Percentiles rank a stretch among this genome's conserved stretches.
Evolutionary conservation across 2,113 vertebrate species (phyloP).

Genomic region (Leuciscus idus): DNA sequence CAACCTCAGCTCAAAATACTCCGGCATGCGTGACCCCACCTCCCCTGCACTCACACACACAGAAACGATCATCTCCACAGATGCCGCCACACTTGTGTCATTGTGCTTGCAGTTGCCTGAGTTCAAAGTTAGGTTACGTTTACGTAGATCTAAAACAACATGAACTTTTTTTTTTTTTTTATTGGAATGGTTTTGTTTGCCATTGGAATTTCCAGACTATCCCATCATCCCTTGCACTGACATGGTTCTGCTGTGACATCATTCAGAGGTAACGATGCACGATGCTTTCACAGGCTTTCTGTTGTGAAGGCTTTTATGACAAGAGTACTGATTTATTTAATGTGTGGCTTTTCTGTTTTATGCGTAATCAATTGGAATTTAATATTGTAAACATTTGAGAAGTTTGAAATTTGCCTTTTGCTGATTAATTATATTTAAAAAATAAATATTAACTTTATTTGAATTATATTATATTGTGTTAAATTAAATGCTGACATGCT

Average conservation of each 20-base stretch:
- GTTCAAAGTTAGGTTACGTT: slow-evolving; percentile 32
- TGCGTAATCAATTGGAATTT: not conserved
- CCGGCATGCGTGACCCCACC: slow-evolving; percentile 68
- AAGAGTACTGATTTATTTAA: slow-evolving; percentile 10
- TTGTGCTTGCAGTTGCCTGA: slow-evolving; percentile 40
- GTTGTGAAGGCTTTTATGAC: slow-evolving; percentile 17
- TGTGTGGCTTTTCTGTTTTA: slow-evolving; percentile 8
- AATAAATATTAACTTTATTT: not conserved
- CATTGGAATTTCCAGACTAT: slow-evolving; percentile 43
- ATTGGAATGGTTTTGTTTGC: slow-evolving; percentile 3
- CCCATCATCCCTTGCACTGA: slow-evolving; percentile 23
- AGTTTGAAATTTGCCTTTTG: not conserved
- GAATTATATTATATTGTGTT: not conserved
- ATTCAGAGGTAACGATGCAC: slow-evolving; percentile 73
- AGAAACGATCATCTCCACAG: slow-evolving; percentile 12
- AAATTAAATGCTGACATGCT: not conserved
- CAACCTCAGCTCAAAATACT: slow-evolving; percentile 73
- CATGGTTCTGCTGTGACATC: slow-evolving; percentile 58
- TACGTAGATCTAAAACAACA: slow-evolving; percentile 11
- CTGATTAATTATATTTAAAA: not conserved
- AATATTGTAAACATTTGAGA: not conserved
- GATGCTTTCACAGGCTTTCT: not conserved
- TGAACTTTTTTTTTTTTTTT: not conserved
- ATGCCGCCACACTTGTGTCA: slow-evolving; percentile 62
- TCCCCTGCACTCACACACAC: slow-evolving; percentile 44